Conservation (phyloP, 1,140 invertebrate species). For the Trinorchestia longiramus region DNA sequence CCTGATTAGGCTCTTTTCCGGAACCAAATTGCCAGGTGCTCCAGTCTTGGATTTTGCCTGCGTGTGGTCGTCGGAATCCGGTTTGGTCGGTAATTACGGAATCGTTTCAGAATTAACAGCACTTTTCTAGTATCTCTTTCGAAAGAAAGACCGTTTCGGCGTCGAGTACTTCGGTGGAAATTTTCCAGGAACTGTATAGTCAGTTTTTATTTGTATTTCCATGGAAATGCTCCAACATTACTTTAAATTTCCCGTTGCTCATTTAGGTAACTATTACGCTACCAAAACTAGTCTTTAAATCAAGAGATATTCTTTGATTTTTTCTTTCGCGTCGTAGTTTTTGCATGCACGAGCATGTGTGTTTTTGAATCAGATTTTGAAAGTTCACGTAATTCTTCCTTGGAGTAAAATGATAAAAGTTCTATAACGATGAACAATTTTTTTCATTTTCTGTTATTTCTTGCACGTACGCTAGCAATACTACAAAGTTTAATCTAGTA, state of each 20-base stretch:
- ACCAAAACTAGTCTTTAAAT: too few relatives aligned
- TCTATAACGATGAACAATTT: too few relatives aligned
- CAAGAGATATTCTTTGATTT: too few relatives aligned
- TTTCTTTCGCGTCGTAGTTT: too few relatives aligned
- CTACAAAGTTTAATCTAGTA: too few relatives aligned
- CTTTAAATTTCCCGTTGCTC: background rate
- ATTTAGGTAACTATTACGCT: too few relatives aligned
- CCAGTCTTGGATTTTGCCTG: background rate
- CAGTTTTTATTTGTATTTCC: background rate
- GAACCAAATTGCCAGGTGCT: background rate
- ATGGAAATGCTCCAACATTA: background rate
- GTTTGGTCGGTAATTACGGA: background rate
- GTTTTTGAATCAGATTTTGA: too few relatives aligned
- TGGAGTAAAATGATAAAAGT: too few relatives aligned
- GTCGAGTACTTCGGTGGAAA: background rate
- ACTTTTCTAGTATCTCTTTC: background rate
- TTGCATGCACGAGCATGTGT: too few relatives aligned
- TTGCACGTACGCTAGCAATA: too few relatives aligned
- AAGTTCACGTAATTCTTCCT: too few relatives aligned
- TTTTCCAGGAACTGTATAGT: background rate
- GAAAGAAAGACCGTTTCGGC: background rate
- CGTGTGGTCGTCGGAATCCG: background rate
- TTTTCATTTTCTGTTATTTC: too few relatives aligned
- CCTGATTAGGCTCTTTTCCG: background rate
- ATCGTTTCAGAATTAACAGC: background rate